phyloP scores from a whole-genome alignment of 2,888 invertebrate genomes.

The Agelastica alni region DNA sequence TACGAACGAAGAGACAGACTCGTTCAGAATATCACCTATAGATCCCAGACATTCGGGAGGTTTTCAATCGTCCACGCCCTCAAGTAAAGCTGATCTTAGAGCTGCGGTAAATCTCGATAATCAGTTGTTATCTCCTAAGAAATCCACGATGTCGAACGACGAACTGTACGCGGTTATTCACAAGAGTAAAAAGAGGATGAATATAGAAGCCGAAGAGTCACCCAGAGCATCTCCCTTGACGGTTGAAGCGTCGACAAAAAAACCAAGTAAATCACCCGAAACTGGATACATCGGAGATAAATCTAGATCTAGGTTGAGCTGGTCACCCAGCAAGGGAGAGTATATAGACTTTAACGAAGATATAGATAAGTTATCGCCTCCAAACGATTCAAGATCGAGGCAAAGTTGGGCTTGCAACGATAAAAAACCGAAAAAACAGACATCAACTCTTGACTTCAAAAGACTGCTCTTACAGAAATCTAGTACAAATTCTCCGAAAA shows the following conservation, averaged over 20 bases:
- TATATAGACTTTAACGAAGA: slow-evolving; percentile 51
- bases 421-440: slow-evolving; percentile 66
- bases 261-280: slow-evolving; percentile 61
- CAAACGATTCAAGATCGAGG: slow-evolving; percentile 52
- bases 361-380: slow-evolving; percentile 52
- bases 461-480: slow-evolving; percentile 77
- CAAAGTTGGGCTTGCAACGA: slow-evolving; percentile 66
- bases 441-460: slow-evolving; percentile 84
- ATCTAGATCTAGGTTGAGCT: slow-evolving; percentile 65
- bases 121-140: slow-evolving; percentile 67
- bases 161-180: slow-evolving; percentile 78
- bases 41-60: slow-evolving; percentile 65
- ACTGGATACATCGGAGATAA: slow-evolving; percentile 64
- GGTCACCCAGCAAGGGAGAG: slow-evolving; percentile 63
- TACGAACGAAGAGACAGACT: slow-evolving; percentile 49
- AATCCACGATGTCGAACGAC: slow-evolving; percentile 77
- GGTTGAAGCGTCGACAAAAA: slow-evolving; percentile 42
- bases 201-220: slow-evolving; percentile 64
- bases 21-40: slow-evolving; percentile 68
- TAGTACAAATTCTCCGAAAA: slow-evolving; percentile 62
- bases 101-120: slow-evolving; percentile 60
- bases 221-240: slow-evolving; percentile 56
- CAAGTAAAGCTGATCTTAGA: slow-evolving; percentile 55
- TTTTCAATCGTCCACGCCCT: slow-evolving; percentile 73
- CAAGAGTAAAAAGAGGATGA: slow-evolving; percentile 74